phyloP scores from a whole-genome alignment of 2,888 invertebrate species.

The Drosophila atroscutellata region DNA sequence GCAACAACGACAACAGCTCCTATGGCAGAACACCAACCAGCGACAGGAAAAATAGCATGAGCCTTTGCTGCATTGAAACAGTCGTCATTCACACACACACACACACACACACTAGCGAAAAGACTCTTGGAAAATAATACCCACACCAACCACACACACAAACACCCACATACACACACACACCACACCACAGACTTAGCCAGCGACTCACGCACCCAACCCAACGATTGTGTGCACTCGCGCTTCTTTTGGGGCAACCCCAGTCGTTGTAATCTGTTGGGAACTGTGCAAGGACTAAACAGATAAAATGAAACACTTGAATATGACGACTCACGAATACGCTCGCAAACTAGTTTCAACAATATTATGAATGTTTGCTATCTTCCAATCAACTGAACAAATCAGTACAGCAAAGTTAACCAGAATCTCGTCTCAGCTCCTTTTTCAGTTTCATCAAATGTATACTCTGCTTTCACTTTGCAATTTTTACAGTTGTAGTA shows the following conservation, averaged over 20 bases:
- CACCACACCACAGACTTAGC: constrained; percentile 27
- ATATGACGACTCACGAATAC: constrained; percentile 5
- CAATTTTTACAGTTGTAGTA: not conserved
- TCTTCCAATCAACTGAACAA: not conserved
- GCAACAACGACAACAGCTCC: constrained; percentile 42
- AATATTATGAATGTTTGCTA: not conserved
- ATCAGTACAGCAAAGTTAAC: not conserved
- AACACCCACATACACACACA: constrained; percentile 24
- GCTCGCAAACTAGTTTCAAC: not conserved
- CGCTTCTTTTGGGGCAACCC: constrained; percentile 40
- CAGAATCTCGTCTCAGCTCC: not conserved
- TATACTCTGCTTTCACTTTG: not conserved
- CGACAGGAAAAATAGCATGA: constrained; percentile 50
- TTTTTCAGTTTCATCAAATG: not conserved
- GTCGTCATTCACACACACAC: constrained; percentile 57
- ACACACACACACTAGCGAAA: constrained; percentile 30
- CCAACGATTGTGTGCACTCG: constrained; percentile 26
- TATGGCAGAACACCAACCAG: constrained; percentile 40
- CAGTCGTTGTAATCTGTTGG: constrained; percentile 51
- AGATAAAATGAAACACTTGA: constrained; percentile 17
- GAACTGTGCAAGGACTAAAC: constrained; percentile 53
- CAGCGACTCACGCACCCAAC: constrained; percentile 47
- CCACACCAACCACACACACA: constrained; percentile 13
- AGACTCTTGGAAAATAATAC: constrained; percentile 51
- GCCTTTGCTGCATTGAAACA: constrained; percentile 59